These are phyloP conservation scores for Emydoidea blandingii DNA, from an alignment of 2,797 vertebrate species.

Conservation along the genomic window DNA sequence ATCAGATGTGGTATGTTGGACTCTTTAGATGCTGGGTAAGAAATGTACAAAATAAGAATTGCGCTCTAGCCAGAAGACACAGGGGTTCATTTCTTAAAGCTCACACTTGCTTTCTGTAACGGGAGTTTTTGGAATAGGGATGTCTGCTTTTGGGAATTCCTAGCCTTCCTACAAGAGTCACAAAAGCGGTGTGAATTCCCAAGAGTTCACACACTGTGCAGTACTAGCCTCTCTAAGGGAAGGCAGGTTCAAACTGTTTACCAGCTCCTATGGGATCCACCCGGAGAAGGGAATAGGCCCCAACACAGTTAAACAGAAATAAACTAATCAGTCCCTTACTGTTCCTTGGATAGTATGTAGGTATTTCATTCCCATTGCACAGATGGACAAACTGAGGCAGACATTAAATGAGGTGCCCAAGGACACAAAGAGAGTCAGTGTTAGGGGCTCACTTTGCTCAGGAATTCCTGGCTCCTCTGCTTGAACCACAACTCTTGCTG, in stretches of 20 bases:
- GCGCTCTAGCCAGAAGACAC: background rate
- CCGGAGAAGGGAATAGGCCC: background rate
- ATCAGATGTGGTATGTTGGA: background rate
- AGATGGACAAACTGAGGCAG: background rate
- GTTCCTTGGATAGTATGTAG: background rate
- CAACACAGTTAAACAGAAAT: background rate
- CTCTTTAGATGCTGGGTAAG: background rate
- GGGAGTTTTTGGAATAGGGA: background rate
- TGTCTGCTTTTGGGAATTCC: background rate
- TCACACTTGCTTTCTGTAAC: background rate
- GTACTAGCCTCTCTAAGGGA: background rate
- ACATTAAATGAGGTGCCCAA: background rate
- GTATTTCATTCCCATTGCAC: background rate
- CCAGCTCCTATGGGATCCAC: background rate
- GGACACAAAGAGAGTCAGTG: background rate
- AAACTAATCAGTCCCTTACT: background rate
- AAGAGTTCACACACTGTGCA: background rate
- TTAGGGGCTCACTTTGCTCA: background rate
- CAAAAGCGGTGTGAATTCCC: background rate
- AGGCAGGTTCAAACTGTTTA: background rate
- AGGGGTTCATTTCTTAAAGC: background rate
- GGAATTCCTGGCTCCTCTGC: background rate
- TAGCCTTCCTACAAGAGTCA: background rate
- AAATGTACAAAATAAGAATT: background rate
- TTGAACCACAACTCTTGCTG: fast-evolving